Percentiles rank a stretch among this genome's conserved stretches.
Conservation (phyloP, 2,797 vertebrate genomes). For the Chaetodon trifasciatus region DNA sequence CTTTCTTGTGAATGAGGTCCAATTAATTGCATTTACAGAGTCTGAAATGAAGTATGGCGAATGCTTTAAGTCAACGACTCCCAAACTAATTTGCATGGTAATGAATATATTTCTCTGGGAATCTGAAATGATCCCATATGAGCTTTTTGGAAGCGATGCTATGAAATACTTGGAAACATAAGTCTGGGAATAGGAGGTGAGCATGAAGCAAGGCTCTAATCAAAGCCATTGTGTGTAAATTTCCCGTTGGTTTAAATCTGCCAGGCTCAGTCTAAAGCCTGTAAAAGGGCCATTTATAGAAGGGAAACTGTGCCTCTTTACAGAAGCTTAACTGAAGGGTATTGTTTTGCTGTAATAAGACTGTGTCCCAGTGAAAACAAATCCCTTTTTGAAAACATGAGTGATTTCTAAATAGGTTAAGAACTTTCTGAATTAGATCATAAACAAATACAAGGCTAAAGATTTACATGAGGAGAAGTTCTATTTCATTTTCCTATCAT, state of each 20-base stretch:
- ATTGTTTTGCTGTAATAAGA: constrained; percentile 60
- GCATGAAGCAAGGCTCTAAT: constrained; percentile 66
- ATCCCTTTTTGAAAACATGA: constrained; percentile 55
- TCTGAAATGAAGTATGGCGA: constrained; percentile 86
- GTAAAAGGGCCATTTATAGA: constrained; percentile 62
- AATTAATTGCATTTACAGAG: constrained; percentile 87
- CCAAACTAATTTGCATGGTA: constrained; percentile 85
- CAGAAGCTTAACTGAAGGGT: constrained; percentile 49
- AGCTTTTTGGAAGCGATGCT: constrained; percentile 63
- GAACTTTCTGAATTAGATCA: constrained; percentile 65
- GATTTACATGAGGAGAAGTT: constrained; percentile 31
- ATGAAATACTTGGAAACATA: constrained; percentile 60
- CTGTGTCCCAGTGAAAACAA: constrained; percentile 52
- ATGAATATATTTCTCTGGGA: constrained; percentile 85
- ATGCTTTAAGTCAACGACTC: constrained; percentile 85
- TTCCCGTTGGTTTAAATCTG: constrained; percentile 66
- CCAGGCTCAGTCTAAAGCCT: constrained; percentile 60
- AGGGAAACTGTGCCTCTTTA: constrained; percentile 46
- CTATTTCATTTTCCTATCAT: constrained; percentile 23
- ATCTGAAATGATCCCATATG: constrained; percentile 77
- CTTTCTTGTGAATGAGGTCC: constrained; percentile 83
- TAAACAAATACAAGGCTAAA: constrained; percentile 48
- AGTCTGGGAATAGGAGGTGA: constrained; percentile 66
- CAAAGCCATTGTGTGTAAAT: constrained; percentile 73
- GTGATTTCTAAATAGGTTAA: constrained; percentile 69